These are phyloP conservation scores for Malacoraja senta DNA, from an alignment of 2,797 vertebrate species.

Conservation along the genomic window DNA sequence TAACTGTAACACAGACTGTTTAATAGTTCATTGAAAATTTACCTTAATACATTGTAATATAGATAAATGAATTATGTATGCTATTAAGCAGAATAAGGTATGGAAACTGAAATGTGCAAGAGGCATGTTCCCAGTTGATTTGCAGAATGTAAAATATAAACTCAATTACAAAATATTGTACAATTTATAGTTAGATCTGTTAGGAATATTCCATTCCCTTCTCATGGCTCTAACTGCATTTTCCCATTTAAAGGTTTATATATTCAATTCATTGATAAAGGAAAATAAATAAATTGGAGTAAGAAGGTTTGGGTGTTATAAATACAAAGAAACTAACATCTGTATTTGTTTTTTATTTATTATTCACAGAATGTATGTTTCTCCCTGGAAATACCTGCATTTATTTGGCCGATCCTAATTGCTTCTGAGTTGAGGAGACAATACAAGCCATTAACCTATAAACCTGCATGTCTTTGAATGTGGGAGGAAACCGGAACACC, in stretches of 20 bases:
- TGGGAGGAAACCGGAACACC: too few relatives aligned
- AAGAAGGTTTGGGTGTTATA: not conserved
- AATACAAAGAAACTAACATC: not conserved
- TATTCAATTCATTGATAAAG: not conserved
- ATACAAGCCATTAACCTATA: too few relatives aligned
- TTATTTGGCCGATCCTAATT: too few relatives aligned
- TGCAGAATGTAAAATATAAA: not conserved
- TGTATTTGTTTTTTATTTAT: not conserved
- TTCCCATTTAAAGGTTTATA: not conserved
- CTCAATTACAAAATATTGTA: not conserved
- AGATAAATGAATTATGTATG: not conserved
- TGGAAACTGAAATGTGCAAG: not conserved
- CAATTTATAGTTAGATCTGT: not conserved
- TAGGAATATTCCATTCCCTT: not conserved
- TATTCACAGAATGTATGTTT: too few relatives aligned
- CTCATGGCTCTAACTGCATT: not conserved
- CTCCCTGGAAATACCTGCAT: too few relatives aligned
- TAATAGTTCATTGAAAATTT: not conserved
- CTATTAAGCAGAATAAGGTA: not conserved
- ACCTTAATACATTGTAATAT: not conserved
- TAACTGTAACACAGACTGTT: not conserved
- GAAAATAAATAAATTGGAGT: not conserved
- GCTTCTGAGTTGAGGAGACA: too few relatives aligned
- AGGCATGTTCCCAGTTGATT: not conserved
- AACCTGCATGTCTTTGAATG: too few relatives aligned